These are phyloP conservation scores for Carassius auratus DNA, from an alignment of 2,113 vertebrate species.

Conservation along the genomic window DNA sequence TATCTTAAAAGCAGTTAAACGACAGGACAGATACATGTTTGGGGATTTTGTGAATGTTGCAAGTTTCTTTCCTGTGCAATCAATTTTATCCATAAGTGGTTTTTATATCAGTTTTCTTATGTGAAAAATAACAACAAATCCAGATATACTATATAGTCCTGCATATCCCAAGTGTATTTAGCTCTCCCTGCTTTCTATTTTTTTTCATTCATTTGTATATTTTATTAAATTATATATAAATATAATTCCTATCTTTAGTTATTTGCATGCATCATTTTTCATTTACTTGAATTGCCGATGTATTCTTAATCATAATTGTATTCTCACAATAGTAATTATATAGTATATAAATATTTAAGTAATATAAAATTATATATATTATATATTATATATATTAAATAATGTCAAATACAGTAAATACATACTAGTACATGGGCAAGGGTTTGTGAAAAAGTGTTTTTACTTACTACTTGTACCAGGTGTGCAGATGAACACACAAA, in stretches of 20 bases:
- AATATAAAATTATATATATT: neutral
- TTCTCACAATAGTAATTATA: neutral
- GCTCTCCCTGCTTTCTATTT: neutral
- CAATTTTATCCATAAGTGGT: constrained; percentile 40
- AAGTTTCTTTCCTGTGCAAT: neutral
- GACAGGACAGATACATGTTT: constrained; percentile 9
- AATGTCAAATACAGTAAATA: constrained; percentile 25
- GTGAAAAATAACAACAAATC: constrained; percentile 29
- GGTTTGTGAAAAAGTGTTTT: constrained; percentile 54
- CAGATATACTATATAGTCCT: constrained; percentile 11
- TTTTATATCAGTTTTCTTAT: constrained; percentile 40
- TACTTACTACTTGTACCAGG: constrained; percentile 44
- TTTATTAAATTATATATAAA: neutral
- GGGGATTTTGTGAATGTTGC: constrained; percentile 37
- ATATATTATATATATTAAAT: too few species aligned
- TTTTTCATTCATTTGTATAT: too few species aligned
- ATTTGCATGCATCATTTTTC: too few species aligned
- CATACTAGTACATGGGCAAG: constrained; percentile 46
- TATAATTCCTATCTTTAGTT: too few species aligned
- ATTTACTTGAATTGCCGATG: neutral
- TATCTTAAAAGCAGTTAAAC: constrained; percentile 29
- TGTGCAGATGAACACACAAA: constrained; percentile 53
- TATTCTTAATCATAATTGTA: neutral
- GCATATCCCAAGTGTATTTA: neutral
- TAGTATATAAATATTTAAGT: neutral